Conservation (phyloP, 2,113 vertebrate genomes). For the Megalops atlanticus region DNA sequence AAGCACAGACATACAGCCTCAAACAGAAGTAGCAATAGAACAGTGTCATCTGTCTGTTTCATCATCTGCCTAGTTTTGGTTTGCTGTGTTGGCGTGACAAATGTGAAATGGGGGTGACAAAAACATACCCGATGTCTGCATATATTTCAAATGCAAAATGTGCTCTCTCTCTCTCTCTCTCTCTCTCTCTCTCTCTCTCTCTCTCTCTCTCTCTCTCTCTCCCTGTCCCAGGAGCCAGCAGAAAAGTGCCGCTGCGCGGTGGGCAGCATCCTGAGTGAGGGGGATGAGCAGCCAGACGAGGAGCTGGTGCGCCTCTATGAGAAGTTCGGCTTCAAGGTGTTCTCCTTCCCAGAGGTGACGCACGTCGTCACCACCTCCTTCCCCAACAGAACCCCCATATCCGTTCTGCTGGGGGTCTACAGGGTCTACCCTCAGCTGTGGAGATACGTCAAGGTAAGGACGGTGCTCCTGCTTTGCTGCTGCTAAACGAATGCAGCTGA, state of each 20-base stretch:
- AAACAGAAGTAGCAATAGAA: no score
- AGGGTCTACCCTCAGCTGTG: constrained; percentile 83
- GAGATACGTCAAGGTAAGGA: constrained; percentile 87
- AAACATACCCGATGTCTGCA: no score
- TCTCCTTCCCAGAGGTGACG: constrained; percentile 88
- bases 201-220: not conserved
- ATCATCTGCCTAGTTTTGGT: no score
- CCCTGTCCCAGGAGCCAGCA: constrained; percentile 68
- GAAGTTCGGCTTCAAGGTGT: constrained; percentile 89
- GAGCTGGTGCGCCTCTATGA: constrained; percentile 83
- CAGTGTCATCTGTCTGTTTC: no score
- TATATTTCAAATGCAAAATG: no score
- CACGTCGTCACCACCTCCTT: constrained; percentile 89
- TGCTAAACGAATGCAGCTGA: no score
- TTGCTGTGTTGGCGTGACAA: no score
- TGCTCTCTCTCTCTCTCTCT: not conserved
- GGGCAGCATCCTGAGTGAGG: constrained; percentile 89
- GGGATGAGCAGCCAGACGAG: constrained; percentile 77
- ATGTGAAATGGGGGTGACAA: no score
- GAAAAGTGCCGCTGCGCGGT: constrained; percentile 86
- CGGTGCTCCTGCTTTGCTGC: no score
- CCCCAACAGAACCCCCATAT: constrained; percentile 81
- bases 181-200: not conserved
- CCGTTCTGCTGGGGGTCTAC: constrained; percentile 80
- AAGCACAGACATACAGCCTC: no score